These are phyloP conservation scores for Drosophila birchii DNA, from an alignment of 2,888 invertebrate species.

Conservation along the genomic window DNA sequence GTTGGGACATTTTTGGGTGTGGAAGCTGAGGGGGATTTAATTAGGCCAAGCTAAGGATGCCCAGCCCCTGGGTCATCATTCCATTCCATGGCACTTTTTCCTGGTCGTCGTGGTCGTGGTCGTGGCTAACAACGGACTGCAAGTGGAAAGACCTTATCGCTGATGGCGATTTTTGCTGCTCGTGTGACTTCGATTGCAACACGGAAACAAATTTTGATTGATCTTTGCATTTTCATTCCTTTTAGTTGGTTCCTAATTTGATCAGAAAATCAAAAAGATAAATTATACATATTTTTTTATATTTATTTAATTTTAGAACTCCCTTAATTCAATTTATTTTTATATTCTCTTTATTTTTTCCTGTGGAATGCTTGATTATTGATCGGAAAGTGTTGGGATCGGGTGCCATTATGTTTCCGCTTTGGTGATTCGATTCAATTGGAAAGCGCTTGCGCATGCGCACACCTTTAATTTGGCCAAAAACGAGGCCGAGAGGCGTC, in stretches of 20 bases:
- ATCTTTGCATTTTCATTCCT: not conserved
- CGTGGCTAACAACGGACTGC: conserved; percentile 13
- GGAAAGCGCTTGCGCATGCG: conserved; percentile 65
- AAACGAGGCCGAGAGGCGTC: conserved; percentile 25
- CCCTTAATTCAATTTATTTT: not conserved
- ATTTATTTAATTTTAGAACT: not conserved
- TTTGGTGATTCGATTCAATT: conserved; percentile 70
- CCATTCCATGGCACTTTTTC: conserved; percentile 18
- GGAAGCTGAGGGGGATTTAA: conserved; percentile 40
- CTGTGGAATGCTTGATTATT: conserved; percentile 59
- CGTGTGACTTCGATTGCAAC: conserved; percentile 19
- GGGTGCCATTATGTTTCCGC: conserved; percentile 74
- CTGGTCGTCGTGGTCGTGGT: not conserved
- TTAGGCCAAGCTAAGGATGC: conserved; percentile 50
- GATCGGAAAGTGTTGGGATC: conserved; percentile 61
- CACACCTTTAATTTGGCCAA: conserved; percentile 58
- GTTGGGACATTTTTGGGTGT: conserved; percentile 11
- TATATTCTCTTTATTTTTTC: not conserved
- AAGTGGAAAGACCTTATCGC: conserved; percentile 64
- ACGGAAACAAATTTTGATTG: not conserved
- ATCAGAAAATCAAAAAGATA: not conserved
- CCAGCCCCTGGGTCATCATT: conserved; percentile 42
- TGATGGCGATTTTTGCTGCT: conserved; percentile 41
- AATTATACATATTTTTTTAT: not conserved
- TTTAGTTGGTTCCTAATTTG: not conserved